phyloP scores from a whole-genome alignment of 2,888 invertebrate genomes.

The Drosophila sordidula region DNA sequence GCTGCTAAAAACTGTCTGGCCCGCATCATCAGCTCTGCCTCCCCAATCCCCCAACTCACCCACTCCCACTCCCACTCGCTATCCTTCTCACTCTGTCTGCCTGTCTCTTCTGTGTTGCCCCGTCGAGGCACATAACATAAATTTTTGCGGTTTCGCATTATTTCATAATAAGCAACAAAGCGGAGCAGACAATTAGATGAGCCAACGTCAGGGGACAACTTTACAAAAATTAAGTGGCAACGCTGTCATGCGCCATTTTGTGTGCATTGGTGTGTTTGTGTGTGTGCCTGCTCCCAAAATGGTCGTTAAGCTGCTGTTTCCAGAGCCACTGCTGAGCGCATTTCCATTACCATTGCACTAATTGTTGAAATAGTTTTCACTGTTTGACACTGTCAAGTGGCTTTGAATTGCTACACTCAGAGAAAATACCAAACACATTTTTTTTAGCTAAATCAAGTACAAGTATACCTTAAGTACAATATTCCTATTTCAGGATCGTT shows the following conservation, averaged over 20 bases:
- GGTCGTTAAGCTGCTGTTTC: slow-evolving; percentile 62
- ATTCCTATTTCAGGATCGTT: too few species aligned
- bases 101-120: slow-evolving; percentile 3
- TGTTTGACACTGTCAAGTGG: slow-evolving; percentile 32
- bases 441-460: neutral
- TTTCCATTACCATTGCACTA: slow-evolving; percentile 38
- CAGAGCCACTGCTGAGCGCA: slow-evolving; percentile 29
- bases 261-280: slow-evolving; percentile 9
- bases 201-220: slow-evolving; percentile 58
- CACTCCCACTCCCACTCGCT: too few species aligned
- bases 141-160: slow-evolving; percentile 68
- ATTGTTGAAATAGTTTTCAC: slow-evolving; percentile 61
- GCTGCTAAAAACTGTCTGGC: slow-evolving; percentile 24
- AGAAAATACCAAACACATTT: neutral
- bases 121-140: slow-evolving; percentile 36
- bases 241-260: slow-evolving; percentile 33
- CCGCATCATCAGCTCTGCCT: slow-evolving; percentile 18
- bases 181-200: slow-evolving; percentile 65
- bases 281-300: slow-evolving; percentile 51
- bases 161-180: slow-evolving; percentile 64
- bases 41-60: too few species aligned
- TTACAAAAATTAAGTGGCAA: slow-evolving; percentile 70
- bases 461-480: too few species aligned
- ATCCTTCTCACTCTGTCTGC: too few species aligned
- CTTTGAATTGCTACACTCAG: slow-evolving; percentile 11